Evolutionary conservation across 1,140 invertebrate genomes (phyloP), one percentile per base, ranked within the genome.

Genomic region (Penaeus vannamei): DNA sequence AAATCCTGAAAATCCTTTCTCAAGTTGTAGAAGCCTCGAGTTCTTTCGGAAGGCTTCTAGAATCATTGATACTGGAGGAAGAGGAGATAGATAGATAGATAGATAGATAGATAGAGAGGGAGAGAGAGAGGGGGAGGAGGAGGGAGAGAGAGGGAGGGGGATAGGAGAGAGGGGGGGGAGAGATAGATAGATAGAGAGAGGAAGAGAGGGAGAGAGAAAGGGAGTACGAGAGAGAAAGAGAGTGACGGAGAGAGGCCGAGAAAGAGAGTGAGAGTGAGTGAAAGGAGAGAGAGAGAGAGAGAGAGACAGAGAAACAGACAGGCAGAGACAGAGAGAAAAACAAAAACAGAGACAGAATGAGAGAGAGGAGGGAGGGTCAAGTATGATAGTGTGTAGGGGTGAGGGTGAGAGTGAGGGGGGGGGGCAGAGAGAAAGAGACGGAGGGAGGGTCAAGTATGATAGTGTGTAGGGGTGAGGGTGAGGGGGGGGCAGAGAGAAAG

Each of bases 181-280:
- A 77, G 76, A 77, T 2, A 77, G 76, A 77, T 20, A 77, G 76
- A 77, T 4, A 3, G 76, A 77, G 76, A 77, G 76, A 77, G 72
- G 32, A 12, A 77, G 22, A 77, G 76, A 77, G 76, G 12, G 76
- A 77, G 76, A 77, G 76, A 77, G 76, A 77, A 14, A 20, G 12
- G 1, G 12, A 12, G 12, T 4, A n/a, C n/a, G n/a, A 3, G 76
- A 77, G 76, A 77, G 76, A 77, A 12, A 77, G 22, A 77, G 20
- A 32, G 29, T 17, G 76, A 77, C 3, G 12, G 76, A 77, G 76
- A 77, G 76, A 77, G 76, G 12, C 14, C 14, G 20, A 32, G 29
- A 32, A 26, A 77, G 72, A 20, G 29, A 77, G 29, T 23, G 72
- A 77, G 29, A 20, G 29, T 19, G 29, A 77, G 29, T 17, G 29